These are phyloP conservation scores for Chironomus tepperi DNA, from an alignment of 1,140 invertebrate species.

Conservation along the genomic window DNA sequence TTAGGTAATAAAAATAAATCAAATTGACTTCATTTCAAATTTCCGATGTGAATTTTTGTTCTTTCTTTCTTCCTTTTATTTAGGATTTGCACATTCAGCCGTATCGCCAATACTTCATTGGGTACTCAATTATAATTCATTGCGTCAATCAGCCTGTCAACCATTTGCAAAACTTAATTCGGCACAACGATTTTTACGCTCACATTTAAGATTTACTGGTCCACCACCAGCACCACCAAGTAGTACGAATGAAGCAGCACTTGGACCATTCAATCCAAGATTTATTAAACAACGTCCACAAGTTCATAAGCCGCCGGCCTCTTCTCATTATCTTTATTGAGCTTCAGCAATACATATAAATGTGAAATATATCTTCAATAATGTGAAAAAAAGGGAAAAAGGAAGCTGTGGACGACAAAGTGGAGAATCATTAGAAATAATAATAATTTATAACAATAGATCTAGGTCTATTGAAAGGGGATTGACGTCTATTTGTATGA, in stretches of 20 bases:
- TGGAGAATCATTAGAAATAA: too few relatives aligned
- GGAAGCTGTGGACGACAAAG: too few relatives aligned
- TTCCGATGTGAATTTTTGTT: neutral
- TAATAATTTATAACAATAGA: too few relatives aligned
- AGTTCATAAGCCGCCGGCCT: constrained; percentile 48
- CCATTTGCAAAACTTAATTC: constrained; percentile 41
- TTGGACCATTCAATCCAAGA: constrained; percentile 63
- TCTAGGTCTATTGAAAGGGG: too few relatives aligned
- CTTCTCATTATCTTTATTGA: constrained; percentile 56
- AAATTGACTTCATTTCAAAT: neutral
- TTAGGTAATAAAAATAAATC: constrained; percentile 42
- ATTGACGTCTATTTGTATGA: too few relatives aligned
- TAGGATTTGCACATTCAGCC: constrained; percentile 60
- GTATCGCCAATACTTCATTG: constrained; percentile 71
- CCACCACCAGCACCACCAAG: constrained; percentile 45
- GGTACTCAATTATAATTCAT: constrained; percentile 59
- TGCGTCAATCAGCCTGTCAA: constrained; percentile 47
- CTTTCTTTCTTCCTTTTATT: neutral
- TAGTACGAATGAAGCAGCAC: constrained; percentile 63
- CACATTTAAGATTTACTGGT: constrained; percentile 36
- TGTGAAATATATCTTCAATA: too few relatives aligned
- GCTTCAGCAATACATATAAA: neutral
- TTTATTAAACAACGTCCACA: constrained; percentile 49
- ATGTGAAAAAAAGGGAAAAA: too few relatives aligned
- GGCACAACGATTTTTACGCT: constrained; percentile 43